These are phyloP conservation scores for Nephila pilipes DNA, from an alignment of 1,140 invertebrate genomes.

Conservation along the genomic window DNA sequence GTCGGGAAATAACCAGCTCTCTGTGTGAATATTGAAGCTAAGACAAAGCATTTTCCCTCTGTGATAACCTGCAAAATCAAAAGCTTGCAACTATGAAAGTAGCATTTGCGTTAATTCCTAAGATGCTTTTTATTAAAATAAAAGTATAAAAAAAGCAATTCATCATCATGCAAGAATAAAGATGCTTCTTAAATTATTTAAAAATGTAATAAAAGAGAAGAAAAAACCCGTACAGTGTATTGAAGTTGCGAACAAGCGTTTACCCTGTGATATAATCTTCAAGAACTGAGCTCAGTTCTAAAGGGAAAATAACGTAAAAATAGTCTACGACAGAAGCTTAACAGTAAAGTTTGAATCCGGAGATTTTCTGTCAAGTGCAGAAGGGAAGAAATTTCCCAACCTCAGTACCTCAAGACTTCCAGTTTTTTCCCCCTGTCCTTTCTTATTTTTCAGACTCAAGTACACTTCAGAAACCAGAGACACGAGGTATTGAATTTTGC, in stretches of 20 bases:
- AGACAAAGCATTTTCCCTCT: no score
- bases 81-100: no score
- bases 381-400: neutral
- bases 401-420: neutral
- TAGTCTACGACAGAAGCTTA: neutral
- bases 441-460: neutral
- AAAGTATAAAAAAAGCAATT: no score
- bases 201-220: no score
- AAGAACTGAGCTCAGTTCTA: neutral
- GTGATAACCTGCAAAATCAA: no score
- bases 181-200: no score
- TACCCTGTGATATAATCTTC: neutral
- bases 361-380: constrained; percentile 26
- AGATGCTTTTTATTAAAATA: no score
- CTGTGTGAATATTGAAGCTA: no score
- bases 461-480: constrained; percentile 10
- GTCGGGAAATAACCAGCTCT: no score
- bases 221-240: no score
- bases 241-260: neutral
- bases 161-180: no score
- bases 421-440: neutral
- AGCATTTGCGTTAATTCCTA: no score
- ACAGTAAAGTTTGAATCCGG: constrained; percentile 12
- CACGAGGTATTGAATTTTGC: constrained; percentile 27
- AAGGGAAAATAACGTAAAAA: neutral